phyloP scores from a whole-genome alignment of 2,797 vertebrate genomes.

The Pelobates cultripes region DNA sequence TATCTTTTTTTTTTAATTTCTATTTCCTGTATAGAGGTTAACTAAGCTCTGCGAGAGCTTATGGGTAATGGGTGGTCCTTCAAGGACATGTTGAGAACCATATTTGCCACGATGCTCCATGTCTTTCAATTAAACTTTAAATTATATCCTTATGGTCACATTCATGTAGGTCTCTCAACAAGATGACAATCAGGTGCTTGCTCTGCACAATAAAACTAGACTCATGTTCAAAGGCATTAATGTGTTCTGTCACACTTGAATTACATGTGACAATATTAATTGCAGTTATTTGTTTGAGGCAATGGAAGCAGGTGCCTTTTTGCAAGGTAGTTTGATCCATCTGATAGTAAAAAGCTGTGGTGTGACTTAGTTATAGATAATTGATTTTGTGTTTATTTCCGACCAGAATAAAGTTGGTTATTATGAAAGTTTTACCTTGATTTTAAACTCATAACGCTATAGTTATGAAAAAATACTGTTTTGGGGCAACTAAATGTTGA shows the following conservation, averaged over 20 bases:
- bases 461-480: too few species aligned
- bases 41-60: too few species aligned
- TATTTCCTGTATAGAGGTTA: too few species aligned
- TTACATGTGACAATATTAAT: slow-evolving; percentile 49
- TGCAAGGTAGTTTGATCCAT: neutral
- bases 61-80: too few species aligned
- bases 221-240: slow-evolving; percentile 31
- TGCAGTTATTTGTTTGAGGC: slow-evolving; percentile 36
- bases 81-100: too few species aligned
- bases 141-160: slow-evolving; percentile 54
- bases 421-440: too few species aligned
- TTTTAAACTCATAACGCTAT: too few species aligned
- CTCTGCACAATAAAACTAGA: slow-evolving; percentile 13
- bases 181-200: slow-evolving; percentile 27
- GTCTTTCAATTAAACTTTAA: slow-evolving; percentile 30
- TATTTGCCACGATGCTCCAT: too few species aligned
- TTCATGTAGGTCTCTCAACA: slow-evolving; percentile 44
- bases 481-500: too few species aligned
- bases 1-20: too few species aligned
- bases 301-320: neutral
- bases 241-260: slow-evolving; percentile 39
- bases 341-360: neutral
- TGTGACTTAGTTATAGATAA: neutral
- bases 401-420: too few species aligned
- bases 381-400: neutral